Evolutionary conservation across 1,140 invertebrate genomes (phyloP).

Genomic region (Arion vulgaris): DNA sequence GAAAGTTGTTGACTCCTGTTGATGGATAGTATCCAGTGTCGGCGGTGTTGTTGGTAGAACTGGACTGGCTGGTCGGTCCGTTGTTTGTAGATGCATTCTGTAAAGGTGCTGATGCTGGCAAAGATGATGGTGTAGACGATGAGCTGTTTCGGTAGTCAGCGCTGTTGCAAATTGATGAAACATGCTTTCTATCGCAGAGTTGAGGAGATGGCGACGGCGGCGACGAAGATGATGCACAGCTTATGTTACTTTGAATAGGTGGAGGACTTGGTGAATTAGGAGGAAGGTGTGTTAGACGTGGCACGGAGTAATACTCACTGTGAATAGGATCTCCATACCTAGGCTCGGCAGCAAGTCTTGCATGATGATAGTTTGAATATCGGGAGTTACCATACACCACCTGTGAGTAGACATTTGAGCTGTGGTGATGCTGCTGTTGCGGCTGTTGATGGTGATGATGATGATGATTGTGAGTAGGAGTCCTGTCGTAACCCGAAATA

Average conservation of each 20-base stretch:
- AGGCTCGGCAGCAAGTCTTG: neutral
- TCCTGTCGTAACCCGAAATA: constrained; percentile 48
- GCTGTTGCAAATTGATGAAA: constrained; percentile 16
- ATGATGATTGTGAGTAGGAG: constrained; percentile 23
- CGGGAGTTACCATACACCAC: neutral
- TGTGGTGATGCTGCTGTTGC: neutral
- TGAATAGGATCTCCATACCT: constrained; percentile 18
- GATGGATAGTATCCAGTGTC: constrained; percentile 40
- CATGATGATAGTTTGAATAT: constrained; percentile 19
- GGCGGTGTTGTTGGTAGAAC: constrained; percentile 52
- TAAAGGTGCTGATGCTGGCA: constrained; percentile 15
- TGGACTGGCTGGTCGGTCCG: constrained; percentile 11
- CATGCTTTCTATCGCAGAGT: constrained; percentile 19
- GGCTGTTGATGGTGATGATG: constrained; percentile 39
- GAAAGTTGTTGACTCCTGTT: constrained; percentile 17
- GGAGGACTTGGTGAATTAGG: constrained; percentile 59
- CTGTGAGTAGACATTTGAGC: neutral
- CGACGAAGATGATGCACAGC: neutral
- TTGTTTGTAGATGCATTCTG: constrained; percentile 19
- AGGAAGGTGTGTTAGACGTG: constrained; percentile 61
- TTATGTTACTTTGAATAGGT: constrained; percentile 39
- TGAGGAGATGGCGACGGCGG: constrained; percentile 26
- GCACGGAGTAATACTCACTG: constrained; percentile 59
- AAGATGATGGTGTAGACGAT: constrained; percentile 27
- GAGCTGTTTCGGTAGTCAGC: constrained; percentile 5